Evolutionary conservation across 2,113 vertebrate species (phyloP).

Genomic region (Isichthys henryi): DNA sequence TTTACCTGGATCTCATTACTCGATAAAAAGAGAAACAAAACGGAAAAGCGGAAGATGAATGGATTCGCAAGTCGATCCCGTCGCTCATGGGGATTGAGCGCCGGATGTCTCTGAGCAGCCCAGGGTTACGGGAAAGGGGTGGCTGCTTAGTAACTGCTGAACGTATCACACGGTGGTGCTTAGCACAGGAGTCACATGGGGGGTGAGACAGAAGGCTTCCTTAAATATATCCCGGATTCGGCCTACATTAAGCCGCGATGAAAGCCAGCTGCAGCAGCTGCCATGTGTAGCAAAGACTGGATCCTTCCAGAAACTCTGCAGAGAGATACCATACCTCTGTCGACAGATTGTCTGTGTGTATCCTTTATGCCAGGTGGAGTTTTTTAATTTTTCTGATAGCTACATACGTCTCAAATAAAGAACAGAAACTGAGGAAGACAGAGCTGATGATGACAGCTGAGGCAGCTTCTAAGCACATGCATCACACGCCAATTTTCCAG

Average conservation of each 20-base stretch:
- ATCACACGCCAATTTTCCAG: neutral
- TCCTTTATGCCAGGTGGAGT: neutral
- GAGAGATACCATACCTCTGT: neutral
- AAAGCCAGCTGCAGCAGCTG: neutral
- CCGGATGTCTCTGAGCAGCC: neutral
- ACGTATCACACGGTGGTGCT: neutral
- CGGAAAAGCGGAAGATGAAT: conserved; percentile 12
- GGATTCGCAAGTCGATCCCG: neutral
- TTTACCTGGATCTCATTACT: conserved; percentile 28
- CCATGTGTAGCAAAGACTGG: neutral
- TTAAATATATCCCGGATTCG: neutral
- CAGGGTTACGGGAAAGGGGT: neutral
- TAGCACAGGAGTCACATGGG: neutral
- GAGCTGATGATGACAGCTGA: neutral
- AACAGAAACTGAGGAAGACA: neutral
- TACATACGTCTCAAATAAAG: neutral
- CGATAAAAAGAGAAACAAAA: conserved; percentile 24
- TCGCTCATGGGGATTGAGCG: neutral
- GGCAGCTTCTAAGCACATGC: neutral
- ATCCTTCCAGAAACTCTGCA: neutral
- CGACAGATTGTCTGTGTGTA: neutral
- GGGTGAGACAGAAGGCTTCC: neutral
- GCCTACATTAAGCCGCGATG: neutral
- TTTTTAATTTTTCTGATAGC: neutral
- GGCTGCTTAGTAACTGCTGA: neutral